phyloP scores from a whole-genome alignment of 2,797 vertebrate genomes.

The Sebastes flavidus region DNA sequence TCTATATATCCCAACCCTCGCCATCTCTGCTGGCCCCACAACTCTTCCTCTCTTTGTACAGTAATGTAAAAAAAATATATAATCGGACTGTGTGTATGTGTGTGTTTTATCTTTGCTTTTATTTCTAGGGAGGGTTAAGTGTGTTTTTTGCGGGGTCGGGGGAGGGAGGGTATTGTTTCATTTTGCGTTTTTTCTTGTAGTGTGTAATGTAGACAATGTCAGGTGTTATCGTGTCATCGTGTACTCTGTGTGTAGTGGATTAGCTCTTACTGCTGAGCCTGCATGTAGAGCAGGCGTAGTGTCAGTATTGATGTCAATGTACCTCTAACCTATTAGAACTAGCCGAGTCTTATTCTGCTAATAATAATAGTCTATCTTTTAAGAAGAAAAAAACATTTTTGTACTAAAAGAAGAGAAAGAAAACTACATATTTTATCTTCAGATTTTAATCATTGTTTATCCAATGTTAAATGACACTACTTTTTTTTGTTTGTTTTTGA shows the following conservation, averaged over 20 bases:
- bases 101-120: slow-evolving; percentile 57
- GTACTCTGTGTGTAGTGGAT: slow-evolving; percentile 78
- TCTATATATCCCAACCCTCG: slow-evolving; percentile 52
- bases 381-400: slow-evolving; percentile 63
- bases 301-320: slow-evolving; percentile 76
- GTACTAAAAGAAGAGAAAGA: slow-evolving; percentile 76
- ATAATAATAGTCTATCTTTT: slow-evolving; percentile 75
- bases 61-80: slow-evolving; percentile 81
- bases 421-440: slow-evolving; percentile 67
- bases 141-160: slow-evolving; percentile 35
- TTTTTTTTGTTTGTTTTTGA: slow-evolving; percentile 50
- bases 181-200: slow-evolving; percentile 67
- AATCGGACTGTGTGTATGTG: slow-evolving; percentile 72
- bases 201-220: slow-evolving; percentile 74
- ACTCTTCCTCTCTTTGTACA: slow-evolving; percentile 76
- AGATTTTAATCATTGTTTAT: slow-evolving; percentile 71
- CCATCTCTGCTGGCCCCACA: slow-evolving; percentile 60
- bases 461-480: slow-evolving; percentile 66
- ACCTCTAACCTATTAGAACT: slow-evolving; percentile 78
- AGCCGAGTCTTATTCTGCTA: slow-evolving; percentile 74
- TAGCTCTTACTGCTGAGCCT: slow-evolving; percentile 74
- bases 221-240: slow-evolving; percentile 68
- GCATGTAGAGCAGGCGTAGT: slow-evolving; percentile 75
- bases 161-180: slow-evolving; percentile 25
- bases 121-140: slow-evolving; percentile 21